Percentiles rank a stretch among this genome's conserved stretches.
phyloP scores from a whole-genome alignment of 2,797 vertebrate species.

The Arctocebus calabarensis region DNA sequence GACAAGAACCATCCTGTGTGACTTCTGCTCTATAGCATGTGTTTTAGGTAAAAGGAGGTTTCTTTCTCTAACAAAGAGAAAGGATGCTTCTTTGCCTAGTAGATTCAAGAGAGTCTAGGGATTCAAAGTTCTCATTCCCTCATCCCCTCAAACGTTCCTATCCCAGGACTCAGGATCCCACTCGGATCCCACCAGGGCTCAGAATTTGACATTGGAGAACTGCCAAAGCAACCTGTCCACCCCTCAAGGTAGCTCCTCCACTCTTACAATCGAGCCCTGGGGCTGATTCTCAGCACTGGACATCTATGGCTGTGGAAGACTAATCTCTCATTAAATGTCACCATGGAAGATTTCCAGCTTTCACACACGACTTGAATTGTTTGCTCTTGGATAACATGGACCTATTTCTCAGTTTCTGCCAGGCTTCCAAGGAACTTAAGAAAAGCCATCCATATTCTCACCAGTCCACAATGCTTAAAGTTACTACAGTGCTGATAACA shows the following conservation, averaged over 20 bases:
- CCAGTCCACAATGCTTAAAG: neutral
- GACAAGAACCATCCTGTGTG: too few species aligned
- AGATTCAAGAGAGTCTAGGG: too few species aligned
- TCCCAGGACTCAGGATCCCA: too few species aligned
- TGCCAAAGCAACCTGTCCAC: neutral
- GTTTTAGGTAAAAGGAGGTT: too few species aligned
- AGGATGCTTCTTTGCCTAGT: too few species aligned
- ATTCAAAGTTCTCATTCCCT: too few species aligned
- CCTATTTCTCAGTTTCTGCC: neutral
- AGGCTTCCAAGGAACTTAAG: neutral
- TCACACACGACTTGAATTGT: neutral
- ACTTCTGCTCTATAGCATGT: too few species aligned
- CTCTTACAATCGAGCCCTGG: neutral
- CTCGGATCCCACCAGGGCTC: too few species aligned
- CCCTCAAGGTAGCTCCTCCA: neutral
- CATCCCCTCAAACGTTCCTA: too few species aligned
- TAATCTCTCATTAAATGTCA: neutral
- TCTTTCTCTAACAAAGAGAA: too few species aligned
- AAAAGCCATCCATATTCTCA: neutral
- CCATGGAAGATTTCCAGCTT: neutral
- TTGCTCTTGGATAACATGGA: neutral
- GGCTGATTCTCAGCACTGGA: neutral
- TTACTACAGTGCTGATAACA: neutral
- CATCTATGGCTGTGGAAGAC: neutral
- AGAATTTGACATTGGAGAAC: neutral